Evolutionary conservation across 2,113 vertebrate genomes (phyloP).

Genomic region (Tupaia tana): DNA sequence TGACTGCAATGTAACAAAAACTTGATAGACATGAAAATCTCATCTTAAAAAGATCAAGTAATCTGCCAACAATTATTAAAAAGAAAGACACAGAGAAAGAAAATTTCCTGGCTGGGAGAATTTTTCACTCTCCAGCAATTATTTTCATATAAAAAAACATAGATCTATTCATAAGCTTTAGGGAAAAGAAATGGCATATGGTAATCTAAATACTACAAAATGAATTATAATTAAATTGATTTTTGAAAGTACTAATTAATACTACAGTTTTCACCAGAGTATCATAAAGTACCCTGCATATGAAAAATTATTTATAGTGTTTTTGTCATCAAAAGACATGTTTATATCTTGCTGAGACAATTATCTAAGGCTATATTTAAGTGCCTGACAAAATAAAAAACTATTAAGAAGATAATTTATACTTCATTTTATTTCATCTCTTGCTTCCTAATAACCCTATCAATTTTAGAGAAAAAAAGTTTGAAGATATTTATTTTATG

Average conservation of each 20-base stretch:
- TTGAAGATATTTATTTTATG: background rate
- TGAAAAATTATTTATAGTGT: slow-evolving; percentile 21
- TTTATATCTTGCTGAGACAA: background rate
- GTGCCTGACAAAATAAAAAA: slow-evolving; percentile 46
- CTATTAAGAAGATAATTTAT: background rate
- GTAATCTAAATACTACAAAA: slow-evolving; percentile 25
- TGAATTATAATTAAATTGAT: slow-evolving; percentile 3
- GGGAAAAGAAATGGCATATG: background rate
- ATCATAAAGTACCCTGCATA: background rate
- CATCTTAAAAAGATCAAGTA: background rate
- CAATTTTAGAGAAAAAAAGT: slow-evolving; percentile 30
- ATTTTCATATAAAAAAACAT: slow-evolving; percentile 25
- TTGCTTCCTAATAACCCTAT: slow-evolving; percentile 19
- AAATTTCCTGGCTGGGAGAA: background rate
- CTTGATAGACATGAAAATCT: background rate
- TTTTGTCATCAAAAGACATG: slow-evolving; percentile 50
- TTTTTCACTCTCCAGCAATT: background rate
- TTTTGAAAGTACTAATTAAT: slow-evolving; percentile 26
- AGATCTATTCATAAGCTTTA: background rate
- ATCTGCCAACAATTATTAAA: background rate
- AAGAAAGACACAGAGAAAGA: background rate
- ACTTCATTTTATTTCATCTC: background rate
- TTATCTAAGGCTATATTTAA: slow-evolving; percentile 25
- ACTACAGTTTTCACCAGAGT: background rate
- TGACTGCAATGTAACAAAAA: background rate